A percentile compares a stretch with the other conserved stretches of the same genome.
Conservation (phyloP, 2,888 invertebrate species). For the Melanophora roralis region DNA sequence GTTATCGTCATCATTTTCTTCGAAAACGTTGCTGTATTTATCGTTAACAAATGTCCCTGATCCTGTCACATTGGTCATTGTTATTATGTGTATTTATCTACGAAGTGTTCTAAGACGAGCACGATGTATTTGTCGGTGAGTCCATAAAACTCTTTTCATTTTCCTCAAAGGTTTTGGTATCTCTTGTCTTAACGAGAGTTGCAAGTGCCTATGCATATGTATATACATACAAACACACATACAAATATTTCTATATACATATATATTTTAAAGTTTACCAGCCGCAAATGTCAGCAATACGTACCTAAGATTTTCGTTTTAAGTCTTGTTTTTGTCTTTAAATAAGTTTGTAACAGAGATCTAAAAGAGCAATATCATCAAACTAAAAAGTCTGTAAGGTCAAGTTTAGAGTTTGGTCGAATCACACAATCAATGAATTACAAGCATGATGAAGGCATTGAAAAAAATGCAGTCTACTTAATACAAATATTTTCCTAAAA, state of each 20-base stretch:
- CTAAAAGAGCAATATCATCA: neutral
- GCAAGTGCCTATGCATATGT: no score
- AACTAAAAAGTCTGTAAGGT: no score
- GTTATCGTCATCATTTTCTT: constrained; percentile 9
- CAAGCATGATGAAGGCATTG: no score
- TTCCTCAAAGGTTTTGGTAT: constrained; percentile 51
- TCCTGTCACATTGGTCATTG: constrained; percentile 66
- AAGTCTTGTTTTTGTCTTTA: constrained; percentile 5
- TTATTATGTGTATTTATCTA: constrained; percentile 49
- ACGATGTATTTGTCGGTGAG: constrained; percentile 61
- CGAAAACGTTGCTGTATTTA: constrained; percentile 31
- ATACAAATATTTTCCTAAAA: no score
- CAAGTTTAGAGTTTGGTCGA: no score
- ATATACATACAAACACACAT: no score
- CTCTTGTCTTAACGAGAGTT: constrained; percentile 49
- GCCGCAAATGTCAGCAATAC: constrained; percentile 64
- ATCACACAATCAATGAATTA: no score
- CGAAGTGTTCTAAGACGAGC: constrained; percentile 20
- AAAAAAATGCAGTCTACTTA: no score
- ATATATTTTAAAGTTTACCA: constrained; percentile 47
- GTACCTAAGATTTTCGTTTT: constrained; percentile 29
- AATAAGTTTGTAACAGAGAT: neutral
- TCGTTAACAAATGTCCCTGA: constrained; percentile 64
- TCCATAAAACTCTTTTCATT: constrained; percentile 56
- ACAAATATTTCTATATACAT: no score